These are phyloP conservation scores for Atta cephalotes DNA, from an alignment of 1,140 invertebrate species.

Conservation along the genomic window DNA sequence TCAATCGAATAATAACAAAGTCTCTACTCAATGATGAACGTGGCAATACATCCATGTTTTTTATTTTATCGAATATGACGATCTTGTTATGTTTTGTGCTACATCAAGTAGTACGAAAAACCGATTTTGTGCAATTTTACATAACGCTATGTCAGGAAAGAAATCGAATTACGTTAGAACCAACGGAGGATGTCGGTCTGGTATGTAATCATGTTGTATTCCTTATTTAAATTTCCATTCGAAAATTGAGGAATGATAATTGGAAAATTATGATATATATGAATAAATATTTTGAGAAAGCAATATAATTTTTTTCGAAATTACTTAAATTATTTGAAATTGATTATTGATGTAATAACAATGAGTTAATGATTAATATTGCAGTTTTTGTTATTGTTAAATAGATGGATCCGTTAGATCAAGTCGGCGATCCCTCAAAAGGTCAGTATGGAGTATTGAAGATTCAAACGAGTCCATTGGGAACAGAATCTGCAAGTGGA, in stretches of 20 bases:
- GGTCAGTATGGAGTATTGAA: constrained; percentile 88
- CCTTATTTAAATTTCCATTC: background rate
- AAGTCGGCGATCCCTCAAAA: constrained; percentile 83
- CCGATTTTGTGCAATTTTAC: constrained; percentile 94
- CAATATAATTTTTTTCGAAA: constrained; percentile 42
- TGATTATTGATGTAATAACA: constrained; percentile 16
- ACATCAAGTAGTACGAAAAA: constrained; percentile 91
- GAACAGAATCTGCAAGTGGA: constrained; percentile 80
- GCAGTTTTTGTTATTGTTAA: background rate
- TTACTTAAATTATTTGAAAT: constrained; percentile 30
- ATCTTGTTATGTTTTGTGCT: constrained; percentile 92
- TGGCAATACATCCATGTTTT: constrained; percentile 94
- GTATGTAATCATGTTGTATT: constrained; percentile 84
- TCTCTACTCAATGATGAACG: constrained; percentile 90
- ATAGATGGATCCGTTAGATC: constrained; percentile 87
- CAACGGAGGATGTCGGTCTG: constrained; percentile 92
- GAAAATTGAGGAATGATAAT: background rate
- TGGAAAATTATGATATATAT: background rate
- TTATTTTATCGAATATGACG: constrained; percentile 91
- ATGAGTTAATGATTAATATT: background rate
- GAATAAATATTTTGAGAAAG: background rate
- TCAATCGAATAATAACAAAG: constrained; percentile 94
- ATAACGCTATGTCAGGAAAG: constrained; percentile 91
- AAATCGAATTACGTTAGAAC: constrained; percentile 91
- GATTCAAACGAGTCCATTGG: constrained; percentile 86